Evolutionary conservation across 1,140 invertebrate species (phyloP).

Genomic region (Cotesia vestalis): DNA sequence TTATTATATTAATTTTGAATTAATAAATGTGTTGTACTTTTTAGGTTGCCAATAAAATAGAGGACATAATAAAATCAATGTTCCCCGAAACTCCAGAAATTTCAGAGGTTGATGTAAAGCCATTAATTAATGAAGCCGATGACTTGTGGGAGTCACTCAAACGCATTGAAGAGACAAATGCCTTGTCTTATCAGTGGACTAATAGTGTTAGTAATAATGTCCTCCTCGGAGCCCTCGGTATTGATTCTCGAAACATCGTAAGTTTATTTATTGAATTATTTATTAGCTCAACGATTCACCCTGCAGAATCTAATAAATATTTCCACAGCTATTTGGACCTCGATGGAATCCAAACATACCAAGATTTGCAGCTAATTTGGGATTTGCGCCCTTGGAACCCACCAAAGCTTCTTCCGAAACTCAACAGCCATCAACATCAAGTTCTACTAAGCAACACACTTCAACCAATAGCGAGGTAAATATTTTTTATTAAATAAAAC

Average conservation of each 20-base stretch:
- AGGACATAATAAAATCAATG: conserved; percentile 60
- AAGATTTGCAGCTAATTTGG: conserved; percentile 80
- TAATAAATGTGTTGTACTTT: conserved; percentile 32
- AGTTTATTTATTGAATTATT: conserved; percentile 57
- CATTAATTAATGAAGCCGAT: conserved; percentile 54
- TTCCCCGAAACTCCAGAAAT: conserved; percentile 51
- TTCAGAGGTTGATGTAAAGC: conserved; percentile 49
- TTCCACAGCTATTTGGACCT: conserved; percentile 77
- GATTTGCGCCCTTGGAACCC: conserved; percentile 78
- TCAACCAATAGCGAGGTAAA: conserved; percentile 52
- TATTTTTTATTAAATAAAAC: conserved; percentile 29
- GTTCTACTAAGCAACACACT: conserved; percentile 53
- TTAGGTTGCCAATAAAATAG: conserved; percentile 62
- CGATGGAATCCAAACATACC: conserved; percentile 81
- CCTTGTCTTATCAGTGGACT: conserved; percentile 76
- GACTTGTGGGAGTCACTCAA: conserved; percentile 68
- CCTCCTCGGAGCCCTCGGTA: conserved; percentile 76
- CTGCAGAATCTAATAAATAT: conserved; percentile 19
- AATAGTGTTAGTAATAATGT: conserved; percentile 76
- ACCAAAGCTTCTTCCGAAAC: conserved; percentile 68
- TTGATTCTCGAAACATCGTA: conserved; percentile 85
- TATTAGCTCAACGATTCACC: neutral
- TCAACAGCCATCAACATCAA: conserved; percentile 42
- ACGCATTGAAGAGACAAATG: conserved; percentile 74
- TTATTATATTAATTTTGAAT: conserved; percentile 2